These are phyloP conservation scores for Coreoperca whiteheadi DNA, from an alignment of 2,113 vertebrate species.

Conservation along the genomic window DNA sequence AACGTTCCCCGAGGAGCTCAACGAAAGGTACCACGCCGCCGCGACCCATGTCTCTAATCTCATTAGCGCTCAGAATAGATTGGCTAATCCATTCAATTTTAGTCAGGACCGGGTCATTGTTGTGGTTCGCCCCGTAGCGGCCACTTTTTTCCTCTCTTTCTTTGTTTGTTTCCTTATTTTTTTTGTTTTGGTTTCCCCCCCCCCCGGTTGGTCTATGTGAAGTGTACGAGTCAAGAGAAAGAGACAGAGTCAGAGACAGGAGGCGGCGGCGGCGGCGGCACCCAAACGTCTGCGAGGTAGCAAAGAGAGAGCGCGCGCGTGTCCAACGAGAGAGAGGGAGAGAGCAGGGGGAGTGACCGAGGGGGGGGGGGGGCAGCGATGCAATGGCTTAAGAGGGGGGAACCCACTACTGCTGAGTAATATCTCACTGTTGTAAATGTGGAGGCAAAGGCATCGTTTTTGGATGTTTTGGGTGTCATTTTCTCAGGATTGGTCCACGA, in stretches of 20 bases:
- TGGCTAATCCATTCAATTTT: constrained; percentile 84
- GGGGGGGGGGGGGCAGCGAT: constrained; percentile 36
- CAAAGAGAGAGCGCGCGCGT: constrained; percentile 65
- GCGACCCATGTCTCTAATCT: constrained; percentile 86
- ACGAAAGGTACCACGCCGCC: constrained; percentile 74
- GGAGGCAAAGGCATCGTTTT: not conserved
- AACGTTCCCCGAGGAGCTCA: constrained; percentile 75
- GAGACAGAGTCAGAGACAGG: constrained; percentile 56
- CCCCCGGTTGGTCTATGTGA: constrained; percentile 23
- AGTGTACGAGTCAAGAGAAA: constrained; percentile 37
- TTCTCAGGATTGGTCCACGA: not conserved
- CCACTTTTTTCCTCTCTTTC: constrained; percentile 57
- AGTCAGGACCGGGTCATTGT: constrained; percentile 82
- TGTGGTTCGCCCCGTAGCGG: constrained; percentile 57
- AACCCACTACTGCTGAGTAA: constrained; percentile 47
- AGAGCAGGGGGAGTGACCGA: constrained; percentile 30
- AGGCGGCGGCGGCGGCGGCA: constrained; percentile 70
- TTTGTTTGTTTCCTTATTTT: not conserved
- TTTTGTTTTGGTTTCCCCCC: too few relatives aligned
- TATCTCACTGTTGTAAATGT: constrained; percentile 29
- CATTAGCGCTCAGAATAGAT: constrained; percentile 88
- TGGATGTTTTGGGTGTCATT: not conserved
- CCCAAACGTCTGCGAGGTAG: constrained; percentile 73
- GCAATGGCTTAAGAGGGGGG: constrained; percentile 54
- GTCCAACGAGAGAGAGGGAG: constrained; percentile 56